Percentiles rank a stretch among this genome's conserved stretches.
Evolutionary conservation across 2,888 invertebrate species (phyloP).

Genomic region (Dermolepida albohirtum): DNA sequence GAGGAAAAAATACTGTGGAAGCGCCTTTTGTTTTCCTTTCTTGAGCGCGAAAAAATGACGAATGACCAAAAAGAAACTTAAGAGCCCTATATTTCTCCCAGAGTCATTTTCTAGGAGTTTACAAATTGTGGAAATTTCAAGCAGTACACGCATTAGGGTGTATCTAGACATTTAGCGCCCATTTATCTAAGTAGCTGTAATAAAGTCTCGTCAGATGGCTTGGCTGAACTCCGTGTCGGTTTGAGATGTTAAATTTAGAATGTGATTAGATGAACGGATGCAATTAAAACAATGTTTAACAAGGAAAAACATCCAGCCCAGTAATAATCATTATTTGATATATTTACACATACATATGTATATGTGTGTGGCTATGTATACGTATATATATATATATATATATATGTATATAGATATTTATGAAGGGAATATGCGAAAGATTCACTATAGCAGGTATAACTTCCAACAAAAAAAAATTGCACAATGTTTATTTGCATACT

Average conservation of each 20-base stretch:
- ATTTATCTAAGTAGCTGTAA: slow-evolving; percentile 62
- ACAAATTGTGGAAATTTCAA: slow-evolving; percentile 58
- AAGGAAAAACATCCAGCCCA: slow-evolving; percentile 4
- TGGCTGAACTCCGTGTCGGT: slow-evolving; percentile 43
- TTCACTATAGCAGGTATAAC: too few relatives aligned
- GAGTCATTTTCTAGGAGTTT: slow-evolving; percentile 49
- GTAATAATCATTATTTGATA: not conserved
- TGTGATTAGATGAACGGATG: slow-evolving; percentile 50
- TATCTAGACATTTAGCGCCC: slow-evolving; percentile 59
- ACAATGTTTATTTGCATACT: too few relatives aligned
- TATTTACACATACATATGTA: too few relatives aligned
- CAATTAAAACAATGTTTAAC: slow-evolving; percentile 39
- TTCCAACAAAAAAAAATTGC: too few relatives aligned
- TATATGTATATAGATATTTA: too few relatives aligned
- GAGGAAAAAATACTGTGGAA: not conserved
- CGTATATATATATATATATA: too few relatives aligned
- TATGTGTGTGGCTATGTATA: too few relatives aligned
- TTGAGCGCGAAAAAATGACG: slow-evolving; percentile 35
- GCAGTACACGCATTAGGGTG: slow-evolving; percentile 54
- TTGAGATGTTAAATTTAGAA: slow-evolving; percentile 53
- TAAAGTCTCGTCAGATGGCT: slow-evolving; percentile 59
- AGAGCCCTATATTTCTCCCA: slow-evolving; percentile 50
- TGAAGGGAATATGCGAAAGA: too few relatives aligned
- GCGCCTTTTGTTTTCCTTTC: not conserved
- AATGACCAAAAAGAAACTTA: slow-evolving; percentile 36